Base-by-base conservation (phyloP, 1,140 invertebrate species). In the Pogonomyrmex californicus region DNA sequence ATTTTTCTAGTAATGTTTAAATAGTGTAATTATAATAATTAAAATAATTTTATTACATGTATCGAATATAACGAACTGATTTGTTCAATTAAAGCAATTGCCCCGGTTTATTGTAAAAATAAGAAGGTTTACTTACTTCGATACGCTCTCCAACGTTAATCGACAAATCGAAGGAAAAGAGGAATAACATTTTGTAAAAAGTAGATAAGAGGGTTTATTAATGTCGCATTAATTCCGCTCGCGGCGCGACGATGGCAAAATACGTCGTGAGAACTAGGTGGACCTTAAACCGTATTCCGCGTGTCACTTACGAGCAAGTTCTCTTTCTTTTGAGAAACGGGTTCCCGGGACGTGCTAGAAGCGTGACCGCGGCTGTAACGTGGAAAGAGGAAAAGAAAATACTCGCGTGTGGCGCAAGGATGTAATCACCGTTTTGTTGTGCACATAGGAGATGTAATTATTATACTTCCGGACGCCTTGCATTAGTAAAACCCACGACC, bases 201-300 rank as follows among this genome's bases (percentile, higher is more conserved):
- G 38, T 23, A 70, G 23, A 49, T 58, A 10, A 70, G 49, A 56
- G 38, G 49, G 17, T 65, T 49, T 56, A 54, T 81, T 81, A 81
- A 81, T 81, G 78, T 81, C 38, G 14, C 65, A 17, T 56, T 70
- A 41, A 81, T 56, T 38, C 49, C 14, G 23, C 36, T 54, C 49
- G 36, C 14, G 65, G 33, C 3, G 36, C 63, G 49, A 54, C 9
- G 54, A 82, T 89, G 86, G 87, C 88, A 82, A 89, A 89, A 89
- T 68, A 38, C 56, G 49, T 3, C 87, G 87, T 90, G 88, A 90
- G 88, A 90, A 90, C 88, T 90, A 90, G 88, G 87, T 85, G 83
- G 79, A 66, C 60, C 71, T 90, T 77, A 51, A 89, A 71, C 30
- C 73, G 85, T 90, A 76, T 86, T 78, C 44, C 68, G 73, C 17